These are phyloP conservation scores for Gambusia yucatana DNA, from an alignment of 2,797 vertebrate species.

Conservation along the genomic window DNA sequence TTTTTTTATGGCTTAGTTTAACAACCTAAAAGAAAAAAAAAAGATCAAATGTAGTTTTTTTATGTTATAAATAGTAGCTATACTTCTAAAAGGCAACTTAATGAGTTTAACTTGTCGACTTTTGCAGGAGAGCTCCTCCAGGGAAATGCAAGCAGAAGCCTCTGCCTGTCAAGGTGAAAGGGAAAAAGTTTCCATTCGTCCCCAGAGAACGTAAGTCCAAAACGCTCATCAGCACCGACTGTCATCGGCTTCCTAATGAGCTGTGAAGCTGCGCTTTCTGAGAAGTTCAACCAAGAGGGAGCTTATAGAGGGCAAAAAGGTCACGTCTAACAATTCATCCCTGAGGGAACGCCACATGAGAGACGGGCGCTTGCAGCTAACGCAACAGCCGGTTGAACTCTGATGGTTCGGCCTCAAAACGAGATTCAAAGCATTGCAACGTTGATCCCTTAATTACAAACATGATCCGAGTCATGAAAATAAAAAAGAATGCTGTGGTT, in stretches of 20 bases:
- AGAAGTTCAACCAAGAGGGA: background rate
- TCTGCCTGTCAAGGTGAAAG: conserved; percentile 82
- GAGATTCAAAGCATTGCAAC: background rate
- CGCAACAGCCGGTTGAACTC: background rate
- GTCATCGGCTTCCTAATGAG: background rate
- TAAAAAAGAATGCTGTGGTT: background rate
- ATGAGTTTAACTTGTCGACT: background rate
- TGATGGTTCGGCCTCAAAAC: too few relatives aligned
- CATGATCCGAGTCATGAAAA: background rate
- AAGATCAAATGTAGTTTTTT: background rate
- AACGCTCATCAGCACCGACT: background rate
- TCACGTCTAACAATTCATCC: background rate
- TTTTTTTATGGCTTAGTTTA: background rate
- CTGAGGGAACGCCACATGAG: background rate
- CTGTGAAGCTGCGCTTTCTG: background rate
- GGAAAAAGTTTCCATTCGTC: conserved; percentile 80
- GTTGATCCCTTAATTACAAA: background rate
- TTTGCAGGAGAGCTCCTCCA: conserved; percentile 85
- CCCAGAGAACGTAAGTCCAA: conserved; percentile 82
- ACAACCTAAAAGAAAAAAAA: background rate
- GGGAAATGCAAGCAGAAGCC: conserved; percentile 86
- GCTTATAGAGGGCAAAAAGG: background rate
- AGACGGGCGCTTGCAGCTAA: background rate
- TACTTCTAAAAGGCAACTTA: background rate
- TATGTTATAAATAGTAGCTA: background rate